These are phyloP conservation scores for Chloebia gouldiae DNA, from an alignment of 2,113 vertebrate genomes.

Conservation along the genomic window DNA sequence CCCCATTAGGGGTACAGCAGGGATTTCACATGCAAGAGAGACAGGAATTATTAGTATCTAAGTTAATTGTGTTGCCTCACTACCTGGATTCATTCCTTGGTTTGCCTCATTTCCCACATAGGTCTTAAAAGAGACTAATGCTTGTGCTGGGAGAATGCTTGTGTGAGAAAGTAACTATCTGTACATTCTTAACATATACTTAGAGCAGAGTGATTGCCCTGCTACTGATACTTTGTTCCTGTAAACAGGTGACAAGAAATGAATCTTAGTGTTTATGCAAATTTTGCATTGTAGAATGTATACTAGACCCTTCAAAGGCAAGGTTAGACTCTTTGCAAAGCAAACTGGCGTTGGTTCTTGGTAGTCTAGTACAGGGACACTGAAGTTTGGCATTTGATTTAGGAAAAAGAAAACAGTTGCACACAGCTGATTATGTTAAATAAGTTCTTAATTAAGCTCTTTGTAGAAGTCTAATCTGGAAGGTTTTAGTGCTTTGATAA, in stretches of 20 bases:
- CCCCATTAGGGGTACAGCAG: conserved; percentile 34
- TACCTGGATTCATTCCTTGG: conserved; percentile 61
- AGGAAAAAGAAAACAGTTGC: not conserved
- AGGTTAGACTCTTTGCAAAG: conserved; percentile 69
- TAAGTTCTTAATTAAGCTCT: conserved; percentile 47
- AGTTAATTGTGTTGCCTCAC: conserved; percentile 63
- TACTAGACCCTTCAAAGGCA: conserved; percentile 66
- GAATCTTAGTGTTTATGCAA: conserved; percentile 64
- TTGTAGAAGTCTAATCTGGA: conserved; percentile 46
- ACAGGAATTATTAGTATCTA: conserved; percentile 58
- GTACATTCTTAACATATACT: conserved; percentile 39
- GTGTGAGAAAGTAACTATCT: conserved; percentile 47
- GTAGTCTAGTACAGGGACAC: conserved; percentile 62
- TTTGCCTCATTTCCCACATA: conserved; percentile 62
- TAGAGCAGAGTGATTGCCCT: conserved; percentile 50
- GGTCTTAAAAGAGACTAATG: conserved; percentile 59
- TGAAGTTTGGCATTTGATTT: conserved; percentile 41
- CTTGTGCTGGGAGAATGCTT: conserved; percentile 53
- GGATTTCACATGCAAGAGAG: conserved; percentile 58
- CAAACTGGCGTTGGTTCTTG: conserved; percentile 66
- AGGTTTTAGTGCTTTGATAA: conserved; percentile 53
- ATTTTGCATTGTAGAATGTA: conserved; percentile 69
- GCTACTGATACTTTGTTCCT: conserved; percentile 60
- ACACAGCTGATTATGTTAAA: conserved; percentile 25
- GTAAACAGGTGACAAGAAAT: conserved; percentile 66